Evolutionary conservation across 92 coral and sea anemone genomes (phyloP).

Genomic region (Isaurus tuberculatus): DNA sequence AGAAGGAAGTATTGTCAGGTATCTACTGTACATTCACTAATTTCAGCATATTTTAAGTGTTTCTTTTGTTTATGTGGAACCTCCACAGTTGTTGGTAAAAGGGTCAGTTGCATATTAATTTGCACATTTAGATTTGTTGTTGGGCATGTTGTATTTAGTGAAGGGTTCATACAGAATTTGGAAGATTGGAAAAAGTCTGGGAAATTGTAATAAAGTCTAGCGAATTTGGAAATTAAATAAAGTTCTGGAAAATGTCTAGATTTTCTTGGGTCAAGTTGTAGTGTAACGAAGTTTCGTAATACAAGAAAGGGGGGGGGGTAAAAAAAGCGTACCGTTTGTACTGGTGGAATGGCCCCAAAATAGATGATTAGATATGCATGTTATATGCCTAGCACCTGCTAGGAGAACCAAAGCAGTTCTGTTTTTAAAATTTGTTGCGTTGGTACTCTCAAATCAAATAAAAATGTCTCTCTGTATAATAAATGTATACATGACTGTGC

Average conservation of each 20-base stretch:
- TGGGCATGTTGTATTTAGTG: constrained; percentile 19
- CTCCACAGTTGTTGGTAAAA: constrained; percentile 33
- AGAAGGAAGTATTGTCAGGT: constrained; percentile 29
- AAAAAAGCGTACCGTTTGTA: constrained; percentile 11
- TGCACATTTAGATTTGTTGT: constrained; percentile 30
- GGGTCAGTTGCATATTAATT: constrained; percentile 26
- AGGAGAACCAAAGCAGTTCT: constrained; percentile 27
- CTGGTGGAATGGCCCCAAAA: constrained; percentile 16
- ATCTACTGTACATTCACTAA: constrained; percentile 29
- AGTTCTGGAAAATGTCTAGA: constrained; percentile 34
- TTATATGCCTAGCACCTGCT: background rate
- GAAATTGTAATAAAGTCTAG: constrained; percentile 5
- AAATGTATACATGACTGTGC: constrained; percentile 20
- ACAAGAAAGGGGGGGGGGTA: constrained; percentile 7
- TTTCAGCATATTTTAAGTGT: constrained; percentile 25
- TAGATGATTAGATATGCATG: background rate
- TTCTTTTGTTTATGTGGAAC: constrained; percentile 29
- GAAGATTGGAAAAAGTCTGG: constrained; percentile 35
- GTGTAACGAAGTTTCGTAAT: constrained; percentile 27
- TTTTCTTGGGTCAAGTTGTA: constrained; percentile 26
- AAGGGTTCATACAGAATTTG: constrained; percentile 38
- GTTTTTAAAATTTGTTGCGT: constrained; percentile 23
- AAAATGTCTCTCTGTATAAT: constrained; percentile 29
- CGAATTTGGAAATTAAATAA: constrained; percentile 29
- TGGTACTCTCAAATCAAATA: constrained; percentile 27